A percentile compares a stretch with the other conserved stretches of the same genome.
These are phyloP conservation scores for Coelopa pilipes DNA, from an alignment of 2,888 invertebrate species.

Conservation along the genomic window DNA sequence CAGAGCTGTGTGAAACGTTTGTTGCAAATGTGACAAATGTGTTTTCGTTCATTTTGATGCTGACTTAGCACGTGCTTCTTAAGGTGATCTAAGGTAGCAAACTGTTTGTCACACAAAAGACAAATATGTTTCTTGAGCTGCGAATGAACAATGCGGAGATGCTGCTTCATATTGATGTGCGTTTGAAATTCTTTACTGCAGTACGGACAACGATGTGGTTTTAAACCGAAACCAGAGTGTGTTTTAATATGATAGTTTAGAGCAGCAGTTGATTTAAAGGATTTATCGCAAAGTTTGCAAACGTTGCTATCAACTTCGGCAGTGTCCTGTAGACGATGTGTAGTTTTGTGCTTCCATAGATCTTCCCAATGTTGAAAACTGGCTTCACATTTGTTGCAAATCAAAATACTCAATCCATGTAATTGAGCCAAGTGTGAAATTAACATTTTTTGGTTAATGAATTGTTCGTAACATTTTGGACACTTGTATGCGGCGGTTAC, in stretches of 20 bases:
- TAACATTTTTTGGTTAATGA: slow-evolving; percentile 43
- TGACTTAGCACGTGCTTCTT: slow-evolving; percentile 53
- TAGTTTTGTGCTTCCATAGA: slow-evolving; percentile 41
- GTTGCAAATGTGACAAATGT: slow-evolving; percentile 48
- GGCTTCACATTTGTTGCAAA: slow-evolving; percentile 45
- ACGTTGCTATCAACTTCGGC: neutral
- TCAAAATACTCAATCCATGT: slow-evolving; percentile 42
- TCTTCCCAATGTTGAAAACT: slow-evolving; percentile 41
- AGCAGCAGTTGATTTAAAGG: slow-evolving; percentile 42
- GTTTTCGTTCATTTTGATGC: slow-evolving; percentile 53
- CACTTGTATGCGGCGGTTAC: slow-evolving; percentile 43
- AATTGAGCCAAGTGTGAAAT: slow-evolving; percentile 47
- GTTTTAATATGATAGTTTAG: slow-evolving; percentile 48
- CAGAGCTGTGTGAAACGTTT: slow-evolving; percentile 51
- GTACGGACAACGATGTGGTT: slow-evolving; percentile 47
- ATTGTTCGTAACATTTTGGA: slow-evolving; percentile 49
- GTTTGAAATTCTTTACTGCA: slow-evolving; percentile 48
- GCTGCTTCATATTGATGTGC: slow-evolving; percentile 47
- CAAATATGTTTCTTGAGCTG: slow-evolving; percentile 49
- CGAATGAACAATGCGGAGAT: slow-evolving; percentile 49
- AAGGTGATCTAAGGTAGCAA: slow-evolving; percentile 51
- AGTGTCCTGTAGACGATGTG: slow-evolving; percentile 32
- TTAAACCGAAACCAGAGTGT: slow-evolving; percentile 37
- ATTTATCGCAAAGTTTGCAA: slow-evolving; percentile 44
- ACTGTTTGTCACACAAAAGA: slow-evolving; percentile 50